Evolutionary conservation across 1,140 invertebrate species (phyloP).

Genomic region (Drosophila bifasciata): DNA sequence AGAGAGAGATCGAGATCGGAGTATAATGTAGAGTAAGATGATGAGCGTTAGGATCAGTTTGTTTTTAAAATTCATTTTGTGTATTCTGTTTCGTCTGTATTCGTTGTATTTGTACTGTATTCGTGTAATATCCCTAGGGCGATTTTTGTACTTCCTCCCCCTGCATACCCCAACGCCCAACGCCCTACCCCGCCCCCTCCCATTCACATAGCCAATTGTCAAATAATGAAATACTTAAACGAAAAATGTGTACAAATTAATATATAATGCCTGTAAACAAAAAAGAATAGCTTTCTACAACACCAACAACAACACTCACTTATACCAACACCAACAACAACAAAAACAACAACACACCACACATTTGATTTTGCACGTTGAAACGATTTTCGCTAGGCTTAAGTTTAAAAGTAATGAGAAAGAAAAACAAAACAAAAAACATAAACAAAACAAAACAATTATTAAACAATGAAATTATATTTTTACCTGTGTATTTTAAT

Average conservation of each 20-base stretch:
- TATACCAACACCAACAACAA: slow-evolving; percentile 39
- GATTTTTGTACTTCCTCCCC: slow-evolving; percentile 59
- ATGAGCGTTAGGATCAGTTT: slow-evolving; percentile 67
- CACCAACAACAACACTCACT: slow-evolving; percentile 36
- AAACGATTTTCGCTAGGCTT: slow-evolving; percentile 71
- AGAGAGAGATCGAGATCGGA: slow-evolving; percentile 4
- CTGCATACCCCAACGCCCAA: slow-evolving; percentile 21
- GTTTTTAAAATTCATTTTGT: slow-evolving; percentile 15
- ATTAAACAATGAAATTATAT: slow-evolving; percentile 81
- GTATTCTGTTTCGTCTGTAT: slow-evolving; percentile 42
- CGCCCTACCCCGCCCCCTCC: slow-evolving; percentile 12
- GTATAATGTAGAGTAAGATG: slow-evolving; percentile 50
- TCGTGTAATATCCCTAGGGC: slow-evolving; percentile 31
- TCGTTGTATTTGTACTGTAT: slow-evolving; percentile 41
- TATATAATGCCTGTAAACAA: slow-evolving; percentile 58
- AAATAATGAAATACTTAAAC: slow-evolving; percentile 76
- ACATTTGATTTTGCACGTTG: slow-evolving; percentile 65
- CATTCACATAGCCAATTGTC: slow-evolving; percentile 79
- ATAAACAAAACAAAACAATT: slow-evolving; percentile 56
- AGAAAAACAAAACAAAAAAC: slow-evolving; percentile 30
- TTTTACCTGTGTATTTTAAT: slow-evolving; percentile 82
- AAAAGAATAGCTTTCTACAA: slow-evolving; percentile 65
- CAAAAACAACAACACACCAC: slow-evolving; percentile 28
- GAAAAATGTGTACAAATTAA: slow-evolving; percentile 80
- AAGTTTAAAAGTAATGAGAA: slow-evolving; percentile 41